Evolutionary conservation across 1,140 invertebrate genomes (phyloP), one percentile per base, ranked within the genome.

Genomic region (Plectrocnemia conspersa): DNA sequence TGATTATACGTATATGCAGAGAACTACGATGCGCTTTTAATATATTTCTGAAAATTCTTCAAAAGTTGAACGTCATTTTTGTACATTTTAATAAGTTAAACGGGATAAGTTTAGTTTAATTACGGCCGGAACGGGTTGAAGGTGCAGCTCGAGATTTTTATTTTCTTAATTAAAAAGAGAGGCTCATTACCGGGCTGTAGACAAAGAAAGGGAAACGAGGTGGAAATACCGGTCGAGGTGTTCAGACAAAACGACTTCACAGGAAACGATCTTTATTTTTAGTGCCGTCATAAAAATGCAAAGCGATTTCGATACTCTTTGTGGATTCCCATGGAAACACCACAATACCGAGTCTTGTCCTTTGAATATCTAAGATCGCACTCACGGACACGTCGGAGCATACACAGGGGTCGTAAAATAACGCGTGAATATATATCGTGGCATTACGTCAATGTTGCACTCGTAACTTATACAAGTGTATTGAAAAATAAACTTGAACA

Each of bases 21-120:
- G n/a, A n/a, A n/a, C n/a, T n/a, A n/a, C n/a, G n/a, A n/a, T n/a
- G n/a, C n/a, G n/a, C n/a, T n/a, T n/a, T n/a, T n/a, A n/a, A n/a
- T n/a, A n/a, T n/a, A n/a, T n/a, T n/a, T n/a, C n/a, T n/a, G n/a
- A n/a, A n/a, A n/a, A n/a, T n/a, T n/a, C n/a, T n/a, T n/a, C n/a
- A n/a, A n/a, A n/a, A n/a, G n/a, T n/a, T n/a, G n/a, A n/a, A n/a
- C n/a, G n/a, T n/a, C n/a, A n/a, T n/a, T n/a, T n/a, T n/a, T n/a
- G n/a, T n/a, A 47, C 22, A 47, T 24, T 47, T 47, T 47, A 47
- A 47, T 47, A 47, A 47, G 44, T 27, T 32, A 47, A 47, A 47
- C 25, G 25, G 16, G 23, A 47, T 11, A 22, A 47, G 9, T 47
- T 29, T 29, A 24, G 44, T 47, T 47, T 47, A 47, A 47, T 47